phyloP scores from a whole-genome alignment of 2,113 vertebrate species.

The Psephotus haematonotus region DNA sequence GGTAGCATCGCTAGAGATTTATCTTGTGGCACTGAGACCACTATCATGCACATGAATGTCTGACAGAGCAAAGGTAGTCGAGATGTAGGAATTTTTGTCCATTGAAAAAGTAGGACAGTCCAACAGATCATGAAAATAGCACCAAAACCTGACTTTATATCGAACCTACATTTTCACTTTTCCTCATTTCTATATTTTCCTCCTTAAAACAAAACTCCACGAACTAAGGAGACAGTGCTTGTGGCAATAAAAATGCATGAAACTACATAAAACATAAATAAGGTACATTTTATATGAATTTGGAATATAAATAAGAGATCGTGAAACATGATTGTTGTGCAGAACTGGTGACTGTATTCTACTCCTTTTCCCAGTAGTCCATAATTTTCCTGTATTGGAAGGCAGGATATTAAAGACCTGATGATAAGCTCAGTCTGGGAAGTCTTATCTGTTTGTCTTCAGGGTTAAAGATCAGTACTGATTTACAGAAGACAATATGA shows the following conservation, averaged over 20 bases:
- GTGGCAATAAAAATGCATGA: not conserved
- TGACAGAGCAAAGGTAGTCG: not conserved
- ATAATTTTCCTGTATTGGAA: not conserved
- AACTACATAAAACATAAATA: not conserved
- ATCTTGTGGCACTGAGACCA: not conserved
- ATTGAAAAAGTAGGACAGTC: not conserved
- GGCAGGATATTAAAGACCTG: not conserved
- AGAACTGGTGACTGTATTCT: not conserved
- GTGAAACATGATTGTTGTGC: not conserved
- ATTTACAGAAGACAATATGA: not conserved
- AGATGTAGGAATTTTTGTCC: not conserved
- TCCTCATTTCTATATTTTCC: not conserved
- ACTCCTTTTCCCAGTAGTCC: not conserved
- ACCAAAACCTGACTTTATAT: not conserved
- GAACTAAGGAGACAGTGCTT: not conserved
- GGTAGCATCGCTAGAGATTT: not conserved
- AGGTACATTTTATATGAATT: not conserved
- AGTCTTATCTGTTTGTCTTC: not conserved
- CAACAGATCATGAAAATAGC: not conserved
- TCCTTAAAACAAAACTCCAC: not conserved
- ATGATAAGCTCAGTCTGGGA: not conserved
- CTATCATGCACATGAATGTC: not conserved
- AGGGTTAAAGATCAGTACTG: not conserved
- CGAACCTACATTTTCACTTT: not conserved
- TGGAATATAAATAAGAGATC: not conserved